These are phyloP conservation scores for Drosophila niveifrons DNA, from an alignment of 2,888 invertebrate species.

Conservation along the genomic window DNA sequence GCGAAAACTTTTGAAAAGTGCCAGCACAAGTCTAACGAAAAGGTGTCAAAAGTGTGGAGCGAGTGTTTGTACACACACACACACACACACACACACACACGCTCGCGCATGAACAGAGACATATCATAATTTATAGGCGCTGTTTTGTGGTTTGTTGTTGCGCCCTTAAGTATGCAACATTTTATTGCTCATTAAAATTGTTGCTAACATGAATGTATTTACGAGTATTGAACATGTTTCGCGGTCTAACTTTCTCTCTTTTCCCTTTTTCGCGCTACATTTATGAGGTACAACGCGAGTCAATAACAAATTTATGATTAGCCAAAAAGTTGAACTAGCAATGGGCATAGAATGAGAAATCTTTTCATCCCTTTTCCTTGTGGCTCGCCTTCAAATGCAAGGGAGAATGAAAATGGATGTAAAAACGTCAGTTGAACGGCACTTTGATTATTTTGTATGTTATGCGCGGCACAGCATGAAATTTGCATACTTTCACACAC, in stretches of 20 bases:
- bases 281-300: conserved; percentile 22
- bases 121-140: conserved; percentile 47
- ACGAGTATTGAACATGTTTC: conserved; percentile 25
- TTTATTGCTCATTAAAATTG: conserved; percentile 74
- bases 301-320: conserved; percentile 45
- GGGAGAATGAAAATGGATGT: background rate
- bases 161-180: conserved; percentile 71
- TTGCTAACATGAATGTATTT: conserved; percentile 52
- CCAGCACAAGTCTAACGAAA: conserved; percentile 30
- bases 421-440: conserved; percentile 38
- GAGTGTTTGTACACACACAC: background rate
- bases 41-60: conserved; percentile 29
- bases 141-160: conserved; percentile 26
- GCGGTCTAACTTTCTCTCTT: background rate
- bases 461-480: conserved; percentile 42
- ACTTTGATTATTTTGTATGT: conserved; percentile 49
- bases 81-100: background rate
- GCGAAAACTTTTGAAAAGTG: conserved; percentile 24
- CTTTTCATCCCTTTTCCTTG: background rate
- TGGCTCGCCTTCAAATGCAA: conserved; percentile 24
- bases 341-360: conserved; percentile 18
- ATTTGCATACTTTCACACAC: conserved; percentile 43
- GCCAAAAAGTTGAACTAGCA: conserved; percentile 25
- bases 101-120: conserved; percentile 2
- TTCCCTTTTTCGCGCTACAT: background rate